These are phyloP conservation scores for Gobiocypris rarus DNA, from an alignment of 2,113 vertebrate species.

Conservation along the genomic window DNA sequence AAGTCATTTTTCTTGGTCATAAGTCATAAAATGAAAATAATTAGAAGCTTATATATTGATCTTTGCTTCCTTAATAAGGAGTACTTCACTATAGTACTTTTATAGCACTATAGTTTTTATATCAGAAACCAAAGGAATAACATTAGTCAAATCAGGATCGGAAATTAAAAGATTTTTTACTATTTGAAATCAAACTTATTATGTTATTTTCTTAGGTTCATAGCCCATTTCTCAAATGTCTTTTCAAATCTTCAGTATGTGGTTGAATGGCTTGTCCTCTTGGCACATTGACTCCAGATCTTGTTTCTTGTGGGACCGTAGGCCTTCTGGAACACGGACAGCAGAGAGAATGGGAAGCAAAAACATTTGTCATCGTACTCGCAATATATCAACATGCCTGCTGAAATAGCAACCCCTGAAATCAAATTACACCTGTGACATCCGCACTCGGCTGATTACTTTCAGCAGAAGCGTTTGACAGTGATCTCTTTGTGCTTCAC, in stretches of 20 bases:
- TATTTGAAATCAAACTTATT: conserved; percentile 38
- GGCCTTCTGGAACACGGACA: conserved; percentile 49
- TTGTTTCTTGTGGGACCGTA: conserved; percentile 53
- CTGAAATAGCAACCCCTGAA: conserved; percentile 46
- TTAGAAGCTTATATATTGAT: not conserved
- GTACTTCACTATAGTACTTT: too few relatives aligned
- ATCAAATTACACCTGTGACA: conserved; percentile 22
- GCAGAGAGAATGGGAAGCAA: conserved; percentile 45
- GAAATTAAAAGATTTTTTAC: not conserved
- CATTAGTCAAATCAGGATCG: not conserved
- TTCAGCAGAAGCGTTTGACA: conserved; percentile 46
- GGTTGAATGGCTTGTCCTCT: conserved; percentile 51
- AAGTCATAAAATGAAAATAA: not conserved
- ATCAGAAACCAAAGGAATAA: not conserved
- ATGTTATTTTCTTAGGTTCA: conserved; percentile 31
- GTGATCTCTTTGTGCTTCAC: conserved; percentile 43
- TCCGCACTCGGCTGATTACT: not conserved
- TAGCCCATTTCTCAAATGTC: conserved; percentile 56
- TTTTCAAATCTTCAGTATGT: conserved; percentile 45
- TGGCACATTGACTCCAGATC: conserved; percentile 51
- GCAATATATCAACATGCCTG: conserved; percentile 21
- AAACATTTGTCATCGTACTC: conserved; percentile 60
- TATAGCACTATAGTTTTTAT: too few relatives aligned
- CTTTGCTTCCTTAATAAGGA: not conserved
- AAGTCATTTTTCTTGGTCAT: not conserved